These are phyloP conservation scores for Achlya flavicornis DNA, from an alignment of 2,888 invertebrate genomes.

Conservation along the genomic window DNA sequence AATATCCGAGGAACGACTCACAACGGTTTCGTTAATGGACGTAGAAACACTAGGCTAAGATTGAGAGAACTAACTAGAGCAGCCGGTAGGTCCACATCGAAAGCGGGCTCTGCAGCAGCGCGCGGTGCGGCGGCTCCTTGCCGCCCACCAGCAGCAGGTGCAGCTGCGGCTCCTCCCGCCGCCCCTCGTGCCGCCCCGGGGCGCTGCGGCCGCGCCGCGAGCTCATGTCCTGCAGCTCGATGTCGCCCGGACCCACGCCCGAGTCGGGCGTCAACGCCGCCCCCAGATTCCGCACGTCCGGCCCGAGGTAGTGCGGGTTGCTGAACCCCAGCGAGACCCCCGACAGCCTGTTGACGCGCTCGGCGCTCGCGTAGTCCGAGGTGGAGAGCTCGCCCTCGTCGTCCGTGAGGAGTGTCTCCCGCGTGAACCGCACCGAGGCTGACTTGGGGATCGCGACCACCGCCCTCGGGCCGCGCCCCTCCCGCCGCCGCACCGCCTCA, in stretches of 20 bases:
- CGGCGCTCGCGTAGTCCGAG: constrained; percentile 90
- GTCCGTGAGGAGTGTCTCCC: constrained; percentile 76
- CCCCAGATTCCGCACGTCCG: constrained; percentile 88
- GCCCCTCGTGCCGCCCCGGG: constrained; percentile 39
- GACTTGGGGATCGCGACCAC: constrained; percentile 82
- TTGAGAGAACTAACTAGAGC: constrained; percentile 45
- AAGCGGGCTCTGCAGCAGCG: constrained; percentile 89
- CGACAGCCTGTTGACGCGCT: constrained; percentile 84
- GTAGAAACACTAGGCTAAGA: constrained; percentile 21
- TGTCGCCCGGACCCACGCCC: constrained; percentile 80
- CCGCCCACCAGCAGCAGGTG: constrained; percentile 87
- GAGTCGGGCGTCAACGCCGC: constrained; percentile 87
- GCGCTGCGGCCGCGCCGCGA: constrained; percentile 31
- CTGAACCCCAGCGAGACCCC: constrained; percentile 86
- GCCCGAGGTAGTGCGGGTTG: constrained; percentile 90
- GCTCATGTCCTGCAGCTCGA: constrained; percentile 69
- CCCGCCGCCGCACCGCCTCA: constrained; percentile 27
- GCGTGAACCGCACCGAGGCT: constrained; percentile 84
- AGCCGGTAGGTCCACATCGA: constrained; percentile 91
- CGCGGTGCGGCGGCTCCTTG: constrained; percentile 90
- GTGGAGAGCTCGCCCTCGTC: constrained; percentile 86
- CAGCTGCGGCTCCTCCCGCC: constrained; percentile 53
- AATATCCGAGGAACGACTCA: not conserved
- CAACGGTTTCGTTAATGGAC: constrained; percentile 40
- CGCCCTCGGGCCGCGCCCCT: constrained; percentile 78